Percentiles rank a stretch among this genome's conserved stretches.
Evolutionary conservation across 2,797 vertebrate genomes (phyloP).

Genomic region (Caiman crocodilus): DNA sequence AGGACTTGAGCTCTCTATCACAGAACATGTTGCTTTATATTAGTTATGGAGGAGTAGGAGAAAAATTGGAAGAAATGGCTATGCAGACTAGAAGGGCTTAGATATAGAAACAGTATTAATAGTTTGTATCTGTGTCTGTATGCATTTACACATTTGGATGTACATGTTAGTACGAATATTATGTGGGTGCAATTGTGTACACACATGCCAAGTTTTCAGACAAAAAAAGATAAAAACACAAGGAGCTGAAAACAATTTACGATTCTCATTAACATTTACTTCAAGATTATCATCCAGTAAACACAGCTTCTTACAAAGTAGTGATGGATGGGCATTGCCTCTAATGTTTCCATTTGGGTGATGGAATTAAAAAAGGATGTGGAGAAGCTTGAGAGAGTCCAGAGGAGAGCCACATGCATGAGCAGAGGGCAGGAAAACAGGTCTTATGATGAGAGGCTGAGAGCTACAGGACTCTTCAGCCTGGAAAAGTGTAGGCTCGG

Average conservation of each 20-base stretch:
- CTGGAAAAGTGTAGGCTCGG: too few relatives aligned
- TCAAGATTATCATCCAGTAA: background rate
- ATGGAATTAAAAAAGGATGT: background rate
- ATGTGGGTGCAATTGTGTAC: accelerated
- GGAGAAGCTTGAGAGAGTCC: background rate
- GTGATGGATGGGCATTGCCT: background rate
- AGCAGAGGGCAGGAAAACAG: too few relatives aligned
- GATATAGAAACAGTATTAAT: accelerated
- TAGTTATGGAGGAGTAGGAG: background rate
- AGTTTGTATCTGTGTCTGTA: background rate
- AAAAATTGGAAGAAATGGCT: background rate
- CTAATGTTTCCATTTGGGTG: constrained; percentile 33
- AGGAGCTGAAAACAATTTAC: background rate
- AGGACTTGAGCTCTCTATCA: background rate
- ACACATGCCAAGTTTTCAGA: background rate
- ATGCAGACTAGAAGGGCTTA: background rate
- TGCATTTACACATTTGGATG: accelerated
- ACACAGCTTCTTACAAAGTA: constrained; percentile 28
- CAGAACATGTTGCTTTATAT: background rate
- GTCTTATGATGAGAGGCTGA: too few relatives aligned
- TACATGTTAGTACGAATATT: background rate
- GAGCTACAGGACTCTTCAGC: too few relatives aligned
- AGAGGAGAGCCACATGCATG: too few relatives aligned
- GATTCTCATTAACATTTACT: background rate
- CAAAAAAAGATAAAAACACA: background rate